phyloP scores from a whole-genome alignment of 2,888 invertebrate species.

The Teleiodes luculella region DNA sequence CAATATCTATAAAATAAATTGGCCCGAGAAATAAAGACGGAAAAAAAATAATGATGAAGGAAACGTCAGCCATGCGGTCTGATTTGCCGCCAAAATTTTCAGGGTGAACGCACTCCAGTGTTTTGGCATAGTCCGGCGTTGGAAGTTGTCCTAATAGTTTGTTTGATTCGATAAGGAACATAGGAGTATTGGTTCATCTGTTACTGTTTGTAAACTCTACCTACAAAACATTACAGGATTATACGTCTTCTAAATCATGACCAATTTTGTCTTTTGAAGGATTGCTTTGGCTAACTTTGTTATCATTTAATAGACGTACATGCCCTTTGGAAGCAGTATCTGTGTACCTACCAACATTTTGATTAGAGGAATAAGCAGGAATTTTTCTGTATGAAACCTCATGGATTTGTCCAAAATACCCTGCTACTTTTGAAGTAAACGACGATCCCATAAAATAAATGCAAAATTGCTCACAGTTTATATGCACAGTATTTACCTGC shows the following conservation, averaged over 20 bases:
- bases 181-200: constrained; percentile 39
- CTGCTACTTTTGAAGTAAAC: too few relatives aligned
- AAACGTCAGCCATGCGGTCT: constrained; percentile 51
- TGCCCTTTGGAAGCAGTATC: too few relatives aligned
- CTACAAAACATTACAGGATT: not conserved
- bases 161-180: constrained; percentile 61
- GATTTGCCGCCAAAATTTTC: constrained; percentile 72
- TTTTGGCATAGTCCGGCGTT: constrained; percentile 66
- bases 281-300: too few relatives aligned
- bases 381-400: too few relatives aligned
- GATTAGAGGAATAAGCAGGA: too few relatives aligned
- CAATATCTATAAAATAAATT: constrained; percentile 79
- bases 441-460: too few relatives aligned
- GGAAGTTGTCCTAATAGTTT: constrained; percentile 72
- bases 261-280: too few relatives aligned
- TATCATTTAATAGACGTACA: too few relatives aligned
- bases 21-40: constrained; percentile 60
- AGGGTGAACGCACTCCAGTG: constrained; percentile 74
- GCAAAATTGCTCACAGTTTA: not conserved
- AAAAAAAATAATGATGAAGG: constrained; percentile 74
- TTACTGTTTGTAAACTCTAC: constrained; percentile 33
- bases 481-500: not conserved
- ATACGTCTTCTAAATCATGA: too few relatives aligned
- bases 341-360: too few relatives aligned
- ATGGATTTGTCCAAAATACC: too few relatives aligned